Base-by-base conservation (phyloP, 2,888 invertebrate species). In the Ferrisia virgata region DNA sequence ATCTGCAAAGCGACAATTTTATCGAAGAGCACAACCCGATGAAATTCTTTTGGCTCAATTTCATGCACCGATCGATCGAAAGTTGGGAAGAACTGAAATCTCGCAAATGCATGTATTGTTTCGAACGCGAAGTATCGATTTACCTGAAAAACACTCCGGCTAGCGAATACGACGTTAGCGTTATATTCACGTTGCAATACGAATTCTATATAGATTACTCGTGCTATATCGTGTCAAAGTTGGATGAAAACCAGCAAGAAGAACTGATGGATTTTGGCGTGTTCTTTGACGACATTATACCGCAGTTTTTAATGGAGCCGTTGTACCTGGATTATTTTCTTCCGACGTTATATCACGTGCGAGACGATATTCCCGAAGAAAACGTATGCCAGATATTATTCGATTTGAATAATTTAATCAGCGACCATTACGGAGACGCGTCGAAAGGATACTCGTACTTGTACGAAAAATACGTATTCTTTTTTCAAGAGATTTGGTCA, bases 341-440 rank as follows among this genome's bases (percentile, higher is more conserved):
- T 33, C 72, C 72, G 0, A 36, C 33, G 4, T 72, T 72, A 18
- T 72, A 72, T 33, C 33, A 33, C 36, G 72, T 72, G 3, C 31
- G 33, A n/a, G 33, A 72, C 33, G 72, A 33, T 31, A 72, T 72
- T 18, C 72, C 72, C 8, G 72, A 72, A n/a, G 72, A 72, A n/a
- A 72, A 72, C 72, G 72, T 72, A 2, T 72, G 72, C 72, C 72
- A 72, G 72, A 33, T 72, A 33, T 72, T 72, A 72, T 72, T 72
- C 72, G 72, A 72, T n/a, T 18, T 72, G 33, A 72, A 72, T 36
- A 33, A 72, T 8, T 15, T 72, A 9, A 72, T 72, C 8, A 36
- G 33, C 33, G 72, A 72, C 15, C 72, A 72, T 8, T 72, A 72
- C 33, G 31, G 72, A 8, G 72, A 72, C 9, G 72, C 72, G 2